A percentile compares a stretch with the other conserved stretches of the same genome.
These are phyloP conservation scores for Hydropsyche tenuis DNA, from an alignment of 1,140 invertebrate species.

Conservation along the genomic window DNA sequence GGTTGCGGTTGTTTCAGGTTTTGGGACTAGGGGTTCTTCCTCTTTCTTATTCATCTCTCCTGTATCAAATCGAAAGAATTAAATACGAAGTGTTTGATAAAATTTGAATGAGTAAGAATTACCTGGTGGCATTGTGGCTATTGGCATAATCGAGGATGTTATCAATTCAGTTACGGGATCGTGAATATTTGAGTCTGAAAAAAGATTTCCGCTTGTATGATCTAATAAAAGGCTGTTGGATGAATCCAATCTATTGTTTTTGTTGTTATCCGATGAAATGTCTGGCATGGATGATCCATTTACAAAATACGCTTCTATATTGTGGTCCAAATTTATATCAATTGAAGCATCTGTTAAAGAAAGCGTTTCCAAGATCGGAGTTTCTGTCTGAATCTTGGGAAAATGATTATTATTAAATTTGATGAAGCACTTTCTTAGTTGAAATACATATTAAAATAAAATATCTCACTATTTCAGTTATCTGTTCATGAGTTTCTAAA, in stretches of 20 bases:
- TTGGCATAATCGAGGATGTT: conserved; percentile 6
- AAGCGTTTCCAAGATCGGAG: background rate
- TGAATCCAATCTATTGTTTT: no score
- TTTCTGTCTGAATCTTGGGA: background rate
- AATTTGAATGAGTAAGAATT: background rate
- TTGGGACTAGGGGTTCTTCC: background rate
- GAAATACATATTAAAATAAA: background rate
- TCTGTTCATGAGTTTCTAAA: conserved; percentile 11
- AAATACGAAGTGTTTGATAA: background rate
- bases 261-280: conserved; percentile 9
- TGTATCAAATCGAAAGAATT: background rate
- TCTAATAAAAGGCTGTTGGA: background rate
- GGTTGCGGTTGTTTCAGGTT: background rate
- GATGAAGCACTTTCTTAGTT: background rate
- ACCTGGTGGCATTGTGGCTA: conserved; percentile 18
- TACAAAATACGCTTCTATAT: conserved; percentile 6
- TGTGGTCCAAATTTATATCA: conserved; percentile 8
- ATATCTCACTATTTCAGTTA: background rate
- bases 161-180: conserved; percentile 3
- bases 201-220: background rate
- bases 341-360: background rate
- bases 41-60: conserved; percentile 1
- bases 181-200: background rate
- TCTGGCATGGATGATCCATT: conserved; percentile 32
- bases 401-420: background rate